phyloP scores from a whole-genome alignment of 1,140 invertebrate genomes.

The Tribolium castaneum region DNA sequence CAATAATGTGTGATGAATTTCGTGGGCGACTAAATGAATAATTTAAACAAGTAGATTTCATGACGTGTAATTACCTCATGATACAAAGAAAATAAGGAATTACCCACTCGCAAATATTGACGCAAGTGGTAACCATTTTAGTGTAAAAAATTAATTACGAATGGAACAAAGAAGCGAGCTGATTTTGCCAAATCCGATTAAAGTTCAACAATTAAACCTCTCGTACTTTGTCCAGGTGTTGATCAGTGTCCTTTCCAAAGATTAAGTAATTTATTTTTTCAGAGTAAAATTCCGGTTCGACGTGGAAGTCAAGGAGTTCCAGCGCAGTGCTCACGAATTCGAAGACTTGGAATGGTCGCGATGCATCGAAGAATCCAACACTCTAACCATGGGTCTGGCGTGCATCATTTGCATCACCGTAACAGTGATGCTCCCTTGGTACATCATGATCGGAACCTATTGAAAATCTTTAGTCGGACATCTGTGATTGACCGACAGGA shows the following conservation, averaged over 20 bases:
- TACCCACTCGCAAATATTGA: neutral
- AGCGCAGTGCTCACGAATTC: conserved; percentile 57
- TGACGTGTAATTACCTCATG: neutral
- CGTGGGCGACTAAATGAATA: neutral
- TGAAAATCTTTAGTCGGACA: conserved; percentile 26
- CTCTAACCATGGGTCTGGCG: conserved; percentile 60
- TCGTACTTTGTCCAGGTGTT: conserved; percentile 1
- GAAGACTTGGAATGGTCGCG: conserved; percentile 52
- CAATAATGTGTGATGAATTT: neutral
- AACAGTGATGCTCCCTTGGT: conserved; percentile 67
- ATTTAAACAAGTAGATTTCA: neutral
- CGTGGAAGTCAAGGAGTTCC: conserved; percentile 66
- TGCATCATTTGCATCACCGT: conserved; percentile 65
- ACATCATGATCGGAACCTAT: conserved; percentile 61
- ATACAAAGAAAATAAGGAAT: neutral
- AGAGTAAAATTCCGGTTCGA: conserved; percentile 67
- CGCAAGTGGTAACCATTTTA: neutral
- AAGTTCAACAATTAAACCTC: conserved; percentile 1
- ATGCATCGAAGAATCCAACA: conserved; percentile 48
- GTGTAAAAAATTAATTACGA: neutral
- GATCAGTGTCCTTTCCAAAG: neutral
- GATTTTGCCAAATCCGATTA: neutral
- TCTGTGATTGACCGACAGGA: conserved; percentile 33
- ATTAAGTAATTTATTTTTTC: conserved; percentile 51
- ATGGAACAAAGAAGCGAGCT: neutral